Base-by-base conservation (phyloP, 2,888 invertebrate species). In the Fissipunctia ypsillon region DNA sequence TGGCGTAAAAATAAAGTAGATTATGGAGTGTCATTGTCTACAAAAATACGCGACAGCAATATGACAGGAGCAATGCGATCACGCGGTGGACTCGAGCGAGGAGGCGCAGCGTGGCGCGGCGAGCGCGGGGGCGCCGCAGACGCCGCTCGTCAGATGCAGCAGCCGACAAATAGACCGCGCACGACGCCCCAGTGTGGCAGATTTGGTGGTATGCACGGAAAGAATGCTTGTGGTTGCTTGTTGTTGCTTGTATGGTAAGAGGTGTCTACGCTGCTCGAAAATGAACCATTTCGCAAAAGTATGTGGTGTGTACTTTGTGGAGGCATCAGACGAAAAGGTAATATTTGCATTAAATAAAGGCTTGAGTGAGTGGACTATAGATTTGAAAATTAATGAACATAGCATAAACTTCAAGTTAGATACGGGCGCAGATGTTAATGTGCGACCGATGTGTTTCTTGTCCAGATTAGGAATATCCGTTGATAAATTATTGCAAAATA, bases 381-480 rank as follows among this genome's bases (percentile, higher is more conserved):
- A 54, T 25, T 52, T 52, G 25, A 52, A 50, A n/a, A 50, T 50
- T 50, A n/a, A n/a, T n/a, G n/a, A n/a, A n/a, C n/a, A n/a, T n/a
- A n/a, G n/a, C n/a, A n/a, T n/a, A n/a, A n/a, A n/a, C n/a, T n/a
- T n/a, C n/a, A n/a, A n/a, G n/a, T n/a, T n/a, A n/a, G n/a, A n/a
- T n/a, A n/a, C n/a, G 16, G 25, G 25, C 25, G 52, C 52, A 25
- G 52, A 25, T 25, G 52, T 54, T 25, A 54, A 54, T 16, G 54
- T 31, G 57, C 57, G 31, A 38, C 38, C 59, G 59, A 59, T n/a
- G 38, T n/a, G 59, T 38, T 38, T 38, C 14, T 38, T n/a, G n/a
- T 59, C 31, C 22, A 57, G 3, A 31, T 28, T 57, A 57, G 56
- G 22, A 22, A 57, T 57, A 57, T 56, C 56, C 9, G 56, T 56